Evolutionary conservation across 92 coral and sea anemone species (phyloP), one percentile per base, ranked within the genome.

Genomic region (Palythoa grandiflora): DNA sequence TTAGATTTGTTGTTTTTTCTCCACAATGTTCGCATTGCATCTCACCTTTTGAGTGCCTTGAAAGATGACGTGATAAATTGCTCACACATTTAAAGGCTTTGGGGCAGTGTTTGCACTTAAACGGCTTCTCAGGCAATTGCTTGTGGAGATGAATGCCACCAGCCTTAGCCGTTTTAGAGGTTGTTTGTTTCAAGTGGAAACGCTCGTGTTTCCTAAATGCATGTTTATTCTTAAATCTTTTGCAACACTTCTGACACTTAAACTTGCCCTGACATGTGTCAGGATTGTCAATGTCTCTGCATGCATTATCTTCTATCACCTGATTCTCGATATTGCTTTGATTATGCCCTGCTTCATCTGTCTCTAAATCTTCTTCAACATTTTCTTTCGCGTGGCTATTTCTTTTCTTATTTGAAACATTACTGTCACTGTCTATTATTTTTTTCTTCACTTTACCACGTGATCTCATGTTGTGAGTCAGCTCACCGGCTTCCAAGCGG

Each of bases 381-480:
- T 47, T 81, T 44, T 21, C 47, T 1, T 81, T 48, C 35, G 9
- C 38, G 3, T 53, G 16, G 38, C 39, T 21, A 36, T 76, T 28
- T 37, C 15, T 35, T 36, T 19, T 51, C 2, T 60, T 40, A 9
- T 51, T 40, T n/a, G 66, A 28, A 28, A 21, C 51, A 17, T 52
- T n/a, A 52, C 17, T 21, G 11, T 15, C 7, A n/a, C 36, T 9
- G 3, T 6, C n/a, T 63, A 3, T 63, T 17, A 37, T n/a, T 1
- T 1, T 63, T n/a, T 63, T 63, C 36, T 60, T 61, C 19, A 3
- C 13, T 19, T 47, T 63, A 40, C 44, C 86, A 66, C 21, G 75
- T 20, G 75, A 71, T 81, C 86, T 51, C 75, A 81, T 65, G 48
- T 81, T 81, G 86, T 81, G 86, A 1, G 86, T 63, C 57, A 81